A percentile compares a stretch with the other conserved stretches of the same genome.
These are phyloP conservation scores for Beroe forskalii DNA, from an alignment of 37 sponge, comb jelly and placozoan genomes.

Conservation along the genomic window DNA sequence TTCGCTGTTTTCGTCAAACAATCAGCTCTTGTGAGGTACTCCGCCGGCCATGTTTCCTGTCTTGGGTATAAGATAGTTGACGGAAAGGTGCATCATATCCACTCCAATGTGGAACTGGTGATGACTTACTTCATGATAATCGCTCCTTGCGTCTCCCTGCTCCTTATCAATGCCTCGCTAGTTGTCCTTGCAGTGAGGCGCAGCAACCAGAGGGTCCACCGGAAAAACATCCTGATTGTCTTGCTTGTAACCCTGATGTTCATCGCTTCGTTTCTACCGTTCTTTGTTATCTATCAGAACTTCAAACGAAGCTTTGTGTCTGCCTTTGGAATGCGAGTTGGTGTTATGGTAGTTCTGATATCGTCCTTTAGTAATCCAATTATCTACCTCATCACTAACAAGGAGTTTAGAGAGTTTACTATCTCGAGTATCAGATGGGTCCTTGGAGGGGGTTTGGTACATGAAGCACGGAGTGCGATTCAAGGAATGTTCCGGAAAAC, in stretches of 20 bases:
- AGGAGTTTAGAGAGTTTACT: background rate
- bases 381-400: background rate
- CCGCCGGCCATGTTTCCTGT: background rate
- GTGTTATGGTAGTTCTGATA: background rate
- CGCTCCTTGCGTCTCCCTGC: background rate
- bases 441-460: no score
- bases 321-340: background rate
- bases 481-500: no score
- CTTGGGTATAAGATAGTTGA: background rate
- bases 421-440: background rate
- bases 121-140: background rate
- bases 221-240: background rate
- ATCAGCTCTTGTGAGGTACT: background rate
- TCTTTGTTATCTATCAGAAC: background rate
- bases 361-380: slow-evolving; percentile 23
- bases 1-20: background rate
- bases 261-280: background rate
- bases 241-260: slow-evolving; percentile 4
- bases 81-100: background rate
- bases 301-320: background rate
- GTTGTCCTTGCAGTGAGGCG: background rate
- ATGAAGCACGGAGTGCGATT: no score
- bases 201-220: background rate
- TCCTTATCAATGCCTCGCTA: background rate
- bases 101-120: background rate